Percentiles rank a stretch among this genome's conserved stretches.
phyloP scores from a whole-genome alignment of 1,140 invertebrate genomes.

The Drosophila littoralis region DNA sequence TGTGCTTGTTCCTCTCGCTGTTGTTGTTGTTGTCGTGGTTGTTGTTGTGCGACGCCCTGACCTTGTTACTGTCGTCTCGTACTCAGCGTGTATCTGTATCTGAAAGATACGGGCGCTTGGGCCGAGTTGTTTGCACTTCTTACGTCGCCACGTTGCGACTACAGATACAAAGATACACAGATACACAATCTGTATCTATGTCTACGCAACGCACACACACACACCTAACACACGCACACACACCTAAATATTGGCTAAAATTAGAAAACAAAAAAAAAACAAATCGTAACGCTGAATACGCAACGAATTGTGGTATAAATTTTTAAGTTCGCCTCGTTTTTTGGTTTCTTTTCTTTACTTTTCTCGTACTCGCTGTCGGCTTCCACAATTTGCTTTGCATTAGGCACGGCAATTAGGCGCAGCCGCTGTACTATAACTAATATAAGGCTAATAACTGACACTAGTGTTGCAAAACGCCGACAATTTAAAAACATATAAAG shows the following conservation, averaged over 20 bases:
- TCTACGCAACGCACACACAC: constrained; percentile 53
- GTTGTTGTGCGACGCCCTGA: constrained; percentile 62
- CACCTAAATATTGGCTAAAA: constrained; percentile 62
- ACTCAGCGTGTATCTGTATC: constrained; percentile 6
- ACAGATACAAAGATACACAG: constrained; percentile 43
- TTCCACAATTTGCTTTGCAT: constrained; percentile 15
- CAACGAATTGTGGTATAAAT: constrained; percentile 54
- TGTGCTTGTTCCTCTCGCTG: constrained; percentile 21
- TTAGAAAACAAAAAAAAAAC: constrained; percentile 48
- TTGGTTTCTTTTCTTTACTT: constrained; percentile 5
- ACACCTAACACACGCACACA: constrained; percentile 30
- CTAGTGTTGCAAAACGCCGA: background rate
- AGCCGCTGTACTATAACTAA: background rate
- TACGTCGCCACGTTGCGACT: constrained; percentile 36
- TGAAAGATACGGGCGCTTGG: constrained; percentile 18
- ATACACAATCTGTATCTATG: constrained; percentile 10
- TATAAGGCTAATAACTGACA: background rate
- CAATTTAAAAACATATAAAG: background rate
- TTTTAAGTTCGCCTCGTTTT: constrained; percentile 44
- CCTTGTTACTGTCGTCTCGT: constrained; percentile 69
- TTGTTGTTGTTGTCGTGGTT: constrained; percentile 27
- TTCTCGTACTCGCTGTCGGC: background rate
- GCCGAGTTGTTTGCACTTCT: constrained; percentile 42
- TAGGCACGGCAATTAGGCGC: constrained; percentile 6
- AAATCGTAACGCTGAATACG: constrained; percentile 28